Base-by-base conservation (phyloP, 2,797 vertebrate genomes). In the Podarcis lilfordi region DNA sequence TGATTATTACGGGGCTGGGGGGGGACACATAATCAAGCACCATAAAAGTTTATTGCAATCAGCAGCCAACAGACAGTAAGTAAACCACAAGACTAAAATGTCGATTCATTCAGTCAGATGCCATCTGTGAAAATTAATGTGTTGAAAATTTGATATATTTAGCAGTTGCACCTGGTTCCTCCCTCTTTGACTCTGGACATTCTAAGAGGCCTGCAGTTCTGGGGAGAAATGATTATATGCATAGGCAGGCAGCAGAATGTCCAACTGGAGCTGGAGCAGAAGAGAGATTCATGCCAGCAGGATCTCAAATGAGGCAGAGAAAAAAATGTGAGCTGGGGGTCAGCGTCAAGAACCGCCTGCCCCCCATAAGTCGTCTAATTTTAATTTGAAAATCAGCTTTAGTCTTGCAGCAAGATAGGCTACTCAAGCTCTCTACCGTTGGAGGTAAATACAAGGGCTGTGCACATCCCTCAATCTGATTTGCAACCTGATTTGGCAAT, bases 61-160 rank as follows among this genome's bases (percentile, higher is more conserved):
- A 91, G 25, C 43, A 55, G 69, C 45, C 50, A 88, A 91, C 89
- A 55, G 43, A 45, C 37, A 80, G 40, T 69, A 25, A 25, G 59
- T 25, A 25, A 25, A 68, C 23, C 27, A 25, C 5, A 68, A 25
- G 23, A 25, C n/a, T 50, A 79, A 79, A 92, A 17, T 43, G 5
- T 84, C 87, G 79, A 89, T 74, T 94, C 90, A 88, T 72, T 93
- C 91, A 91, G 85, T 90, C n/a, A 72, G 69, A 68, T 86, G 85
- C 64, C 78, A 90, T n/a, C 69, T n/a, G 71, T 85, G 86, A 91
- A 92, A 88, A 82, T 86, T 87, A 71, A 86, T 78, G 61, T 17
- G 61, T 50, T 86, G 76, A 69, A 45, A 86, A 50, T 64, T 29
- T 66, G 27, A 43, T 19, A 76, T 43, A 75, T 43, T 29, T 55